Evolutionary conservation across 2,888 invertebrate species (phyloP).

Genomic region (Idaea aversata): DNA sequence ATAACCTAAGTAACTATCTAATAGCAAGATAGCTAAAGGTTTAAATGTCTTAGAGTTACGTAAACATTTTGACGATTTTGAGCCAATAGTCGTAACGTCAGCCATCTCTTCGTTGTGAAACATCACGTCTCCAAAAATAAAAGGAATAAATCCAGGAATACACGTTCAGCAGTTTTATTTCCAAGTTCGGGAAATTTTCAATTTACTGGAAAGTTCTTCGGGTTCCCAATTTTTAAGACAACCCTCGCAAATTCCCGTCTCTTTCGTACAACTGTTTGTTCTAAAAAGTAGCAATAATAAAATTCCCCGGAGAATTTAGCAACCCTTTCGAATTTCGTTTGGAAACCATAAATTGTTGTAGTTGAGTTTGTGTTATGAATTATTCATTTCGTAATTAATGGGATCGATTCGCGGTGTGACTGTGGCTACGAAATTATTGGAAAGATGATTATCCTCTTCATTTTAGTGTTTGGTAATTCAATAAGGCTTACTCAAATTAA

Average conservation of each 20-base stretch:
- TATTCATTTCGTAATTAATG: constrained; percentile 2
- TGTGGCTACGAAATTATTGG: neutral
- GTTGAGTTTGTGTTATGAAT: constrained; percentile 1
- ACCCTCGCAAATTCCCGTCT: constrained; percentile 3
- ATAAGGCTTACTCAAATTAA: neutral
- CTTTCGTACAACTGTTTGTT: constrained; percentile 14
- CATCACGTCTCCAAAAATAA: neutral
- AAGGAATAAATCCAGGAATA: neutral
- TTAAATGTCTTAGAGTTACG: too few relatives aligned
- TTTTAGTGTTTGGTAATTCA: neutral
- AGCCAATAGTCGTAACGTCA: neutral
- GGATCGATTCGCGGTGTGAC: neutral
- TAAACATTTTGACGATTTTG: too few relatives aligned
- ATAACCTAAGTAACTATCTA: too few relatives aligned
- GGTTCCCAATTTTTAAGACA: constrained; percentile 15
- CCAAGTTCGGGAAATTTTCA: constrained; percentile 16
- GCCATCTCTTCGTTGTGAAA: neutral
- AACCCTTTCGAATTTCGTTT: constrained; percentile 10
- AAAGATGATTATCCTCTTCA: neutral
- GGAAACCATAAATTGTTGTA: constrained; percentile 3
- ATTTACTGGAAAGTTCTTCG: constrained; percentile 21
- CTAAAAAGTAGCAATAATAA: constrained; percentile 15
- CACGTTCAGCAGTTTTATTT: neutral
- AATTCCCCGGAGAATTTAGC: constrained; percentile 9
- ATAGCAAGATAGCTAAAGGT: too few relatives aligned